Evolutionary conservation across 64 coral and sea anemone species (phyloP).

Genomic region (Montipora sp.): DNA sequence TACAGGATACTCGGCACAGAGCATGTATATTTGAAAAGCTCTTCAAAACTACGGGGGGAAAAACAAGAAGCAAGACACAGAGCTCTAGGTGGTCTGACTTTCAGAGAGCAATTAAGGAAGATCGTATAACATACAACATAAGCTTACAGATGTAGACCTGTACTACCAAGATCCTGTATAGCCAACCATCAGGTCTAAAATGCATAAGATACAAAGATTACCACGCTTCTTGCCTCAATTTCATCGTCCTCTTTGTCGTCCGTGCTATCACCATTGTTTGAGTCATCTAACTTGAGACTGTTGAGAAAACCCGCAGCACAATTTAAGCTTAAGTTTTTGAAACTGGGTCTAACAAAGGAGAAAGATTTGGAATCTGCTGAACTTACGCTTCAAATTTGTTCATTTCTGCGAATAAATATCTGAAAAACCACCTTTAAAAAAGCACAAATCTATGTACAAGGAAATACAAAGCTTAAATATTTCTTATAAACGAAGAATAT

Average conservation of each 20-base stretch:
- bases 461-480: conserved; percentile 2
- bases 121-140: too few relatives aligned
- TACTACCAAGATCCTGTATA: too few relatives aligned
- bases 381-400: conserved; percentile 99
- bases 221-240: conserved; percentile 57
- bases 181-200: background rate
- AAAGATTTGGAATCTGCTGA: background rate
- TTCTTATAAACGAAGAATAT: background rate
- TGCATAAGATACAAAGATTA: background rate
- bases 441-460: conserved; percentile 19
- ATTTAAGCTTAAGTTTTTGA: background rate
- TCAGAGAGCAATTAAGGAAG: too few relatives aligned
- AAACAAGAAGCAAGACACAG: too few relatives aligned
- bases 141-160: too few relatives aligned
- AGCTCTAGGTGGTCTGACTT: too few relatives aligned
- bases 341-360: background rate
- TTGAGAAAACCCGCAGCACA: background rate
- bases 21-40: too few relatives aligned
- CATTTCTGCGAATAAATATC: conserved; percentile 84
- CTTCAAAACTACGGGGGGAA: too few relatives aligned
- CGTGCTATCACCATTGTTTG: conserved; percentile 91
- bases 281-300: conserved; percentile 93
- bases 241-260: conserved; percentile 96
- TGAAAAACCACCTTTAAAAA: conserved; percentile 53
- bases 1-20: too few relatives aligned